Evolutionary conservation across 2,113 vertebrate species (phyloP), one percentile per base, ranked within the genome.

Genomic region (Myodes glareolus): DNA sequence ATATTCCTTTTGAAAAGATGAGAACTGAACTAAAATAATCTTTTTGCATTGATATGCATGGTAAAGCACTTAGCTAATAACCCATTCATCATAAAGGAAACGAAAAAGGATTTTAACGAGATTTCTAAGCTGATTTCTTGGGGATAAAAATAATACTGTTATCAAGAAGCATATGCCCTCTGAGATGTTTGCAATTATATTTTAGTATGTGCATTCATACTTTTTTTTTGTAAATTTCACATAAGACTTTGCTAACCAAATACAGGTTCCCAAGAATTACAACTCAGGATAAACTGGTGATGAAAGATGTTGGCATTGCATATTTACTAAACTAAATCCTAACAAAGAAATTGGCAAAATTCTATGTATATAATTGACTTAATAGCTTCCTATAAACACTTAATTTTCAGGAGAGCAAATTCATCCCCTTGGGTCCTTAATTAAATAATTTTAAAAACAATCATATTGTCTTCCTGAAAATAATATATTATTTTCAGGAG

Each of bases 391-490:
- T 70, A 5, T 21, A 91, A 72, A 73, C 29, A 91, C 63, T 93
- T 77, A 87, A 39, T 42, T 93, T 95, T 84, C 8, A 93, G 78
- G 31, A 92, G 72, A 92, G 63, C 36, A 10, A 88, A 82, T 86
- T 16, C 88, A 52, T 67, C 1, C 73, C 36, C n/a, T 58, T 95
- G 55, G 7, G 11, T 85, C 1, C 47, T 90, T 52, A 95, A 52
- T 93, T 17, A 97, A 96, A 92, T 58, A 80, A 80, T 80, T 80
- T 25, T 12, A 39, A n/a, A 45, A 85, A 87, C 67, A 88, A 36
- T 45, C 8, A 95, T 87, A n/a, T 67, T 0, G 39, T 88, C 92
- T 63, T 75, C 27, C 33, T 63, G 31, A 94, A 94, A 94, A 89
- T 76, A 92, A 11, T 2, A 91, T 76, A 42, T 92, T 58, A 58